Evolutionary conservation across 2,113 vertebrate species (phyloP), one percentile per base, ranked within the genome.

Genomic region (Agapornis roseicollis): DNA sequence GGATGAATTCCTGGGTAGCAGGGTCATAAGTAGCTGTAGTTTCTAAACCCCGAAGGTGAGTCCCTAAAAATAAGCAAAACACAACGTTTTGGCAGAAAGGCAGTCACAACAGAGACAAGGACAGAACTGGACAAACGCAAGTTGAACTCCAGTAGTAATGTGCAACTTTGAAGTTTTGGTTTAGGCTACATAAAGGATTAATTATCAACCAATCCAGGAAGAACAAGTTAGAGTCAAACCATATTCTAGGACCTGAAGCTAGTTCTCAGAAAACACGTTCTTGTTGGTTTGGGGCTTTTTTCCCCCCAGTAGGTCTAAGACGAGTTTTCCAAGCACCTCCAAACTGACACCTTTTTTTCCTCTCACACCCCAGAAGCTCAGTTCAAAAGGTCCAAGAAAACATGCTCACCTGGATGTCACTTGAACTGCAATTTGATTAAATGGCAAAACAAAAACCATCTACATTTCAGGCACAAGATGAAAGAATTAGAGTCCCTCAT

Each of bases 21-120:
- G 99, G 98, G 90, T 99, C 99, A 0, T 99, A 99, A 13, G 99
- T 99, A 77, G 99, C 99, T 23, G 99, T 99, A 50, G 99, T 99
- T 98, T 99, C 99, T 72, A 99, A 94, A 39, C 98, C 99, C 85
- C 99, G 98, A 81, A 99, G 98, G 81, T 99, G 99, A 50, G 99
- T 99, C 74, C 99, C 99, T 99, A 66, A 53, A 90, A 92, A 85
- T 23, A 96, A 46, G 55, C 13, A 79, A 83, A 87, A 88, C 44
- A 78, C 12, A 20, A 17, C 24, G 46, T 60, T 90, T 90, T 88
- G 58, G 33, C 39, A 85, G 63, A 49, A 65, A 60, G 52, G 76
- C 68, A 35, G 55, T 23, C 44, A 80, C 25, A 85, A 44, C 28
- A 68, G 44, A 79, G 33, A 78, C 18, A 68, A 88, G 29, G 60